A percentile compares a stretch with the other conserved stretches of the same genome.
phyloP scores from a whole-genome alignment of 2,888 invertebrate species.

The Digitonthophagus gazella region DNA sequence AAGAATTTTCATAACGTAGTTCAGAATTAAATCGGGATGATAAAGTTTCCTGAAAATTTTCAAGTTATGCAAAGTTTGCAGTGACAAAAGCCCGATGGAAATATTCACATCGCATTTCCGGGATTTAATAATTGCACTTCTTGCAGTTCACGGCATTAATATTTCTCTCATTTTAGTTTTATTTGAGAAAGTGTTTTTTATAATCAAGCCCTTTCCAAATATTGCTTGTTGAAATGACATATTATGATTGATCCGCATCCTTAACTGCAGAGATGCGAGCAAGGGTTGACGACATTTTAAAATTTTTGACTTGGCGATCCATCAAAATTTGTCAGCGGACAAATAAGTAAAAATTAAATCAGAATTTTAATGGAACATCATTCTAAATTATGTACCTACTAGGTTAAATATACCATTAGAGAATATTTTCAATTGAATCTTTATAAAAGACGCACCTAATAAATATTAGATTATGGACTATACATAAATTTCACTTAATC shows the following conservation, averaged over 20 bases:
- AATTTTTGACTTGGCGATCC: constrained; percentile 10
- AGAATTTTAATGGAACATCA: not conserved
- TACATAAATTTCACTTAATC: too few species aligned
- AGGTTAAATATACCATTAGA: too few species aligned
- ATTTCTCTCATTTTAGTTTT: not conserved
- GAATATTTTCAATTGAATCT: too few species aligned
- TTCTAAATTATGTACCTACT: not conserved
- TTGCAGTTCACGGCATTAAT: not conserved
- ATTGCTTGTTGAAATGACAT: constrained; percentile 12
- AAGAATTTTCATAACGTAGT: not conserved
- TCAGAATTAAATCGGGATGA: not conserved
- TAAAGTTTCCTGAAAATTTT: not conserved
- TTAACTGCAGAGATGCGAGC: not conserved
- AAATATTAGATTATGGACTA: too few species aligned
- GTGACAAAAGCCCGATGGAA: not conserved
- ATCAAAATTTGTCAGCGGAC: constrained; percentile 23
- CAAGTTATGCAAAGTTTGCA: not conserved
- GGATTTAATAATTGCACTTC: not conserved
- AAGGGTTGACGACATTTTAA: constrained; percentile 8
- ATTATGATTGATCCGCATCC: constrained; percentile 18
- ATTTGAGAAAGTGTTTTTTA: not conserved
- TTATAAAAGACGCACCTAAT: too few species aligned
- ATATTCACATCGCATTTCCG: not conserved
- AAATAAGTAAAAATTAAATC: too few species aligned
- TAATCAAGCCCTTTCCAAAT: constrained; percentile 10